These are phyloP conservation scores for Flabesymbios commensalis DNA, from an alignment of 2,888 invertebrate genomes.

Conservation along the genomic window DNA sequence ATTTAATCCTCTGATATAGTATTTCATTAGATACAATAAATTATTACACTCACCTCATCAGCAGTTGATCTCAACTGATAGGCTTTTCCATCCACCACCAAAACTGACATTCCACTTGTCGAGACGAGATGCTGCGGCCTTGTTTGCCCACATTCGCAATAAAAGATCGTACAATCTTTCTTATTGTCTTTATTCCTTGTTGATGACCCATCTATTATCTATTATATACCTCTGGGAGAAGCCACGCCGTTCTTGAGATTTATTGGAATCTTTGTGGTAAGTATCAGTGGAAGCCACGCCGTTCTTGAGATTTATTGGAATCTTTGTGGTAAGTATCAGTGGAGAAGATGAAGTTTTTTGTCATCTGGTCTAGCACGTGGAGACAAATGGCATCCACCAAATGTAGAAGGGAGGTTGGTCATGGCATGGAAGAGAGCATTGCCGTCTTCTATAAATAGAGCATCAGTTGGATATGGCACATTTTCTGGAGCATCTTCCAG, in stretches of 20 bases:
- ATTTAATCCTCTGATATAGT: too few species aligned
- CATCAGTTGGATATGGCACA: too few species aligned
- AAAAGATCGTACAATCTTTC: constrained; percentile 9
- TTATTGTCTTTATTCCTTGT: constrained; percentile 21
- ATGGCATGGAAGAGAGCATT: constrained; percentile 15
- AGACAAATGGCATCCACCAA: constrained; percentile 11
- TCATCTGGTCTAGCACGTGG: constrained; percentile 13
- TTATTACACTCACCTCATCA: constrained; percentile 2
- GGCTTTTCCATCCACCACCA: constrained; percentile 12
- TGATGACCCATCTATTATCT: constrained; percentile 7
- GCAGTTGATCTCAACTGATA: constrained; percentile 2
- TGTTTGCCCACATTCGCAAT: constrained; percentile 11
- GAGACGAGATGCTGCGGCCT: constrained; percentile 11
- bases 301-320: constrained; percentile 16
- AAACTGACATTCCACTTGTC: neutral
- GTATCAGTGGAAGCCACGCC: constrained; percentile 12
- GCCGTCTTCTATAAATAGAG: too few species aligned
- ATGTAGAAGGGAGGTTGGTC: constrained; percentile 9
- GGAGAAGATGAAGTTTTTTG: constrained; percentile 2
- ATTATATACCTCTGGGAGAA: constrained; percentile 3
- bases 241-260: constrained; percentile 16
- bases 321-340: constrained; percentile 8
- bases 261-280: constrained; percentile 11
- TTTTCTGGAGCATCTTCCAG: too few species aligned
- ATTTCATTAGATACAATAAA: neutral